Base-by-base conservation (phyloP, 2,888 invertebrate genomes). In the Synanthedon myopaeformis region DNA sequence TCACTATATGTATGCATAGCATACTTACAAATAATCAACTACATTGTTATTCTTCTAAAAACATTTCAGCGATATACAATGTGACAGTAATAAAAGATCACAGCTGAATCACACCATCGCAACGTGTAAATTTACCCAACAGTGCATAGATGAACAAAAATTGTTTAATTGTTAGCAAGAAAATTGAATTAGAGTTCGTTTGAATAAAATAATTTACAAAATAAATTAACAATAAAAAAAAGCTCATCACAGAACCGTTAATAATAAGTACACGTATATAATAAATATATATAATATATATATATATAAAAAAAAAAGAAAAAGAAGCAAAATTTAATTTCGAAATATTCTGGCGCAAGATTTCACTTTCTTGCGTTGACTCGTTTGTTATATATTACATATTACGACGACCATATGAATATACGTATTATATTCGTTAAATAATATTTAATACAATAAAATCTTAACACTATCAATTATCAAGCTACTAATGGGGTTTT, bases 61-160 rank as follows among this genome's bases (percentile, higher is more conserved):
- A 49, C 23, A 12, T 23, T 8, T 19, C 49, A 49, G 3, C 49
- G 10, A 49, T 6, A 17, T 17, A 17, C 2, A 2, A 17, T 17
- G 17, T 17, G 17, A 17, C n/a, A n/a, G n/a, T 17, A 17, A 28
- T 28, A 8, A 14, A 49, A 11, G 23, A 11, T 49, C 14, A 14
- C 70, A 72, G 69, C 70, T 70, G 70, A 74, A 64, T 72, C 81
- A 82, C 82, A 81, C 72, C 71, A 79, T 72, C 72, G 70, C 1
- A 42, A 23, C 23, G 3, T 13, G 49, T 19, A 4, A 49, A 49
- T 49, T 49, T 17, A 23, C 23, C 5, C 3, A 23, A 23, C 23
- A 23, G 2, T 23, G 23, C 3, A 23, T 23, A 23, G 23, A 23
- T 23, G 3, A 23, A 5, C 5, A 23, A 23, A 23, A 23, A 58